A percentile compares a stretch with the other conserved stretches of the same genome.
Conservation (phyloP, 2,797 vertebrate genomes). For the Leptodactylus fallax region DNA sequence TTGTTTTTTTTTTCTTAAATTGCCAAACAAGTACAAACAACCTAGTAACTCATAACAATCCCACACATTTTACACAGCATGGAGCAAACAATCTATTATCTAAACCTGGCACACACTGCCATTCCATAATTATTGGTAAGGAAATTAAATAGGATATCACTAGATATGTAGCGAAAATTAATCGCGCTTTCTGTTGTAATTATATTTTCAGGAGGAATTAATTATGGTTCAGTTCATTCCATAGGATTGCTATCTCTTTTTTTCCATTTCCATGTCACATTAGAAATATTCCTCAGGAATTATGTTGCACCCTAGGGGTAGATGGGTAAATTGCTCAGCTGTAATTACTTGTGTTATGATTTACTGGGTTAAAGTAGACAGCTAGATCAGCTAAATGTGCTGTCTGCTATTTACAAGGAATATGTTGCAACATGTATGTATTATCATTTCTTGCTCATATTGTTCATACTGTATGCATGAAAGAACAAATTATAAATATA, state of each 20-base stretch:
- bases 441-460: not conserved
- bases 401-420: not conserved
- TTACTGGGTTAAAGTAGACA: slow-evolving; percentile 15
- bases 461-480: not conserved
- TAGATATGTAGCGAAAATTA: slow-evolving; percentile 53
- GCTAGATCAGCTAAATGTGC: not conserved
- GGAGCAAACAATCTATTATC: slow-evolving; percentile 20
- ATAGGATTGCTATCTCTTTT: slow-evolving; percentile 39
- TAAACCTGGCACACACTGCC: not conserved
- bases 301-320: slow-evolving; percentile 27
- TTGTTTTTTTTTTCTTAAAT: not conserved
- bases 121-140: slow-evolving; percentile 45
- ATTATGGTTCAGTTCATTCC: slow-evolving; percentile 52
- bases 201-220: slow-evolving; percentile 56
- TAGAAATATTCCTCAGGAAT: slow-evolving; percentile 43
- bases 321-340: slow-evolving; percentile 22
- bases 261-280: slow-evolving; percentile 44
- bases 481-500: not conserved
- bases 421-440: not conserved
- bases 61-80: not conserved
- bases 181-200: slow-evolving; percentile 51
- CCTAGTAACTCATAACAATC: not conserved
- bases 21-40: not conserved
- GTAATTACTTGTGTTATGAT: slow-evolving; percentile 30
- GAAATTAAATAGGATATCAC: slow-evolving; percentile 57